These are phyloP conservation scores for Drosophila koepferae DNA, from an alignment of 2,888 invertebrate species.

Conservation along the genomic window DNA sequence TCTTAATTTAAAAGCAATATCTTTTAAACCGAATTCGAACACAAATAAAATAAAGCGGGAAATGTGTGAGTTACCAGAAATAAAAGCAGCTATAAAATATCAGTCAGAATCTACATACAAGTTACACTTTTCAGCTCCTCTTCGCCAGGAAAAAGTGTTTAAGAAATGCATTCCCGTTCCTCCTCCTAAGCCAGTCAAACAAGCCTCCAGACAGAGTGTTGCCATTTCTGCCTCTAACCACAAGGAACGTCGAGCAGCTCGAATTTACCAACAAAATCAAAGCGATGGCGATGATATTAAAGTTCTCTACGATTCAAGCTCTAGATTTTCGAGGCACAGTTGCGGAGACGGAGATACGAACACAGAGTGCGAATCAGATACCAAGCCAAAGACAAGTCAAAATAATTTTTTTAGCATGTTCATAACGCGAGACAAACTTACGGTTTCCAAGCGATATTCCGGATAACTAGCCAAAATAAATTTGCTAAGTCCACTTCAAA, in stretches of 20 bases:
- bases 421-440: neutral
- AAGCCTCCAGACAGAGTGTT: neutral
- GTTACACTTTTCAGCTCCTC: neutral
- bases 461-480: neutral
- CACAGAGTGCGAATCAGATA: neutral
- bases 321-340: constrained; percentile 34
- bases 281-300: constrained; percentile 37
- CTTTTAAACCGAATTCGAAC: neutral
- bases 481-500: neutral
- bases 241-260: neutral
- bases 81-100: neutral
- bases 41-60: neutral
- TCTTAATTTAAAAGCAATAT: neutral
- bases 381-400: constrained; percentile 1
- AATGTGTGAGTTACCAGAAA: neutral
- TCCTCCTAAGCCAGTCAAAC: neutral
- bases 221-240: neutral
- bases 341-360: neutral
- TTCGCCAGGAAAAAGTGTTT: neutral
- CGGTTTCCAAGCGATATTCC: neutral
- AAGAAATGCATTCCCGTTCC: neutral
- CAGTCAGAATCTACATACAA: neutral
- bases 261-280: neutral
- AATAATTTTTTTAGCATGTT: constrained; percentile 43
- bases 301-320: constrained; percentile 61